Percentiles rank a stretch among this genome's conserved stretches.
phyloP scores from a whole-genome alignment of 2,888 invertebrate species.

The Dyspetes luteomarginatus region DNA sequence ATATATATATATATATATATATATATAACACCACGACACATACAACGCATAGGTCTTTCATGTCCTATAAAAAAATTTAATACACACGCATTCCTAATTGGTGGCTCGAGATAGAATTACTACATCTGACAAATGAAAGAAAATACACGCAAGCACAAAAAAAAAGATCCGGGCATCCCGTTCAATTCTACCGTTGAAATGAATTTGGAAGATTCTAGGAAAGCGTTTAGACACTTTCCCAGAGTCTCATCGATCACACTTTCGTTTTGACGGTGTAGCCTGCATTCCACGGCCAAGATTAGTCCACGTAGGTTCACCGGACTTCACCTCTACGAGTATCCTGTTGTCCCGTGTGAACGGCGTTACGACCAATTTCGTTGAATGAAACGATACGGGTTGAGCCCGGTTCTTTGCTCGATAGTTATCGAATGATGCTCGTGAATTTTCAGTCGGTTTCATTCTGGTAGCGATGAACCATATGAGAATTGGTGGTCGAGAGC shows the following conservation, averaged over 20 bases:
- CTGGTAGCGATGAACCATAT: neutral
- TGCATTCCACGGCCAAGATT: conserved; percentile 16
- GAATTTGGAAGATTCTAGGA: conserved; percentile 28
- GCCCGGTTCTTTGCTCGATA: conserved; percentile 64
- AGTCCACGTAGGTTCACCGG: conserved; percentile 20
- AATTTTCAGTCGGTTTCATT: conserved; percentile 48
- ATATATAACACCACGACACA: too few species aligned
- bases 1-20: too few species aligned
- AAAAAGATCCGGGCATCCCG: conserved; percentile 19
- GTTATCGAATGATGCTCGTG: conserved; percentile 26
- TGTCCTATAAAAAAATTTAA: neutral
- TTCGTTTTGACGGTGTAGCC: conserved; percentile 1
- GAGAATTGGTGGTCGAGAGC: conserved; percentile 6
- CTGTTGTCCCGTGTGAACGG: neutral
- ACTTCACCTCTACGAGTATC: conserved; percentile 10
- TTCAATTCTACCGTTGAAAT: conserved; percentile 19
- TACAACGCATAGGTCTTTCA: neutral
- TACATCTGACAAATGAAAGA: neutral
- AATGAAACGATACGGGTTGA: conserved; percentile 78
- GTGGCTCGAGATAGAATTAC: neutral
- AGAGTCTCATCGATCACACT: conserved; percentile 32
- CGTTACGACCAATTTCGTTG: conserved; percentile 75
- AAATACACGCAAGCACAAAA: neutral
- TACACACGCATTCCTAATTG: conserved; percentile 6
- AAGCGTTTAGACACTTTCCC: neutral